Conservation (phyloP, 53 echinoderm and acorn worm genomes). For the Apostichopus leukothele region DNA sequence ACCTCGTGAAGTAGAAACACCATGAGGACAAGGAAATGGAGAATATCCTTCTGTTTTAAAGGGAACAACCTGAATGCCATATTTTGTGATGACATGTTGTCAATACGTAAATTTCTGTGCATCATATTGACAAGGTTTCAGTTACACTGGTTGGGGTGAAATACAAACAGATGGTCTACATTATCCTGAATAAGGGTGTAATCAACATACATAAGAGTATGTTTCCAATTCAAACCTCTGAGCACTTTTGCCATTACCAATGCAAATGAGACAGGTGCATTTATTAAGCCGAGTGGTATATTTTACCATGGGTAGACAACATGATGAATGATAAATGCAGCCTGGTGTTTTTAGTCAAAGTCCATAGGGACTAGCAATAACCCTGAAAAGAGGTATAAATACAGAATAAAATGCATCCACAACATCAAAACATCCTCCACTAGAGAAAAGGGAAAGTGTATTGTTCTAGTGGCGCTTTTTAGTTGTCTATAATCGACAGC, state of each 20-base stretch:
- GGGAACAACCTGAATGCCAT: slow-evolving; percentile 19
- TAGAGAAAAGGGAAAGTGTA: no score
- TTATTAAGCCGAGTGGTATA: no score
- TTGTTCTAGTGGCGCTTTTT: no score
- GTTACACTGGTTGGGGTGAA: background rate
- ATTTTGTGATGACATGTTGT: slow-evolving; percentile 5
- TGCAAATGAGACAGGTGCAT: slow-evolving; percentile 36
- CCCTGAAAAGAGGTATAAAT: no score
- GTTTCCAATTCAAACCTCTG: slow-evolving; percentile 48
- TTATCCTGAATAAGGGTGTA: slow-evolving; percentile 15
- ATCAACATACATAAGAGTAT: slow-evolving; percentile 51
- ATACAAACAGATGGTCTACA: no score
- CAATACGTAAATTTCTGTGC: background rate
- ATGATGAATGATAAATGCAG: no score
- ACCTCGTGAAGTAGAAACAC: background rate
- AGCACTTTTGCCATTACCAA: slow-evolving; percentile 52
- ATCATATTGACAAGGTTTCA: slow-evolving; percentile 8
- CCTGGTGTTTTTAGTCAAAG: no score
- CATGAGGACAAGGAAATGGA: no score
- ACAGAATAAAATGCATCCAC: no score
- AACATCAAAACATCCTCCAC: no score
- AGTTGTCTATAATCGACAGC: slow-evolving; percentile 56
- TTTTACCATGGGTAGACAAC: no score
- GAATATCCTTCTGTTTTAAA: background rate
- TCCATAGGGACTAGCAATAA: no score